Percentiles rank a stretch among this genome's conserved stretches.
These are phyloP conservation scores for Mellivora capensis DNA, from an alignment of 2,113 vertebrate species.

Conservation along the genomic window DNA sequence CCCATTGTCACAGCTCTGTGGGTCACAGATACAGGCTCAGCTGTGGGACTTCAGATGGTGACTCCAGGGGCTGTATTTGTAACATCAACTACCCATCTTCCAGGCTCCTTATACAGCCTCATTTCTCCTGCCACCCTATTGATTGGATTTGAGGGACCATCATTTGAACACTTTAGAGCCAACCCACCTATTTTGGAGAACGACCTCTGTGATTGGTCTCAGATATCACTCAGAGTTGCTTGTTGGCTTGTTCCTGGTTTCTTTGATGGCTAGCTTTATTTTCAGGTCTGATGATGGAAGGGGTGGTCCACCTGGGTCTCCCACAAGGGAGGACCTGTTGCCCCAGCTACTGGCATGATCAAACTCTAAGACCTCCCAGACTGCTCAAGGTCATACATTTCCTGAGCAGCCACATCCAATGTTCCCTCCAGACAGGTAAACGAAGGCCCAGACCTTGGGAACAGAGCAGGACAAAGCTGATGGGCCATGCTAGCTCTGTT, in stretches of 20 bases:
- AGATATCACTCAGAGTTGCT: fast-evolving
- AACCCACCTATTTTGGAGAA: neutral
- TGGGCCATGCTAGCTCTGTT: fast-evolving
- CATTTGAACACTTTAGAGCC: fast-evolving
- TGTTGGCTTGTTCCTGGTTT: neutral
- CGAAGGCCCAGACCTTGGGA: fast-evolving
- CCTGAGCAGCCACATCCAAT: too few species aligned
- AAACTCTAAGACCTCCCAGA: neutral
- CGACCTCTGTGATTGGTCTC: neutral
- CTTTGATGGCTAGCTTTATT: neutral
- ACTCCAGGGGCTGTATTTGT: too few species aligned
- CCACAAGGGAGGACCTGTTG: neutral
- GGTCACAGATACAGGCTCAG: too few species aligned
- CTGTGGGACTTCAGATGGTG: neutral
- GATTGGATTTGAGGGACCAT: neutral
- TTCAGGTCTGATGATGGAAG: neutral
- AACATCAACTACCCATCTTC: neutral
- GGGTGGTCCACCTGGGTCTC: neutral
- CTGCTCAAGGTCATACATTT: neutral
- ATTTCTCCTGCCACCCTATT: fast-evolving
- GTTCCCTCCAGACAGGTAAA: too few species aligned
- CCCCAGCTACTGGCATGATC: neutral
- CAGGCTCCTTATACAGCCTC: too few species aligned
- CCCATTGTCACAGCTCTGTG: fast-evolving
- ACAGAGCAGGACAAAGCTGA: neutral